These are phyloP conservation scores for Astyanax mexicanus DNA, from an alignment of 2,797 vertebrate species.

Conservation along the genomic window DNA sequence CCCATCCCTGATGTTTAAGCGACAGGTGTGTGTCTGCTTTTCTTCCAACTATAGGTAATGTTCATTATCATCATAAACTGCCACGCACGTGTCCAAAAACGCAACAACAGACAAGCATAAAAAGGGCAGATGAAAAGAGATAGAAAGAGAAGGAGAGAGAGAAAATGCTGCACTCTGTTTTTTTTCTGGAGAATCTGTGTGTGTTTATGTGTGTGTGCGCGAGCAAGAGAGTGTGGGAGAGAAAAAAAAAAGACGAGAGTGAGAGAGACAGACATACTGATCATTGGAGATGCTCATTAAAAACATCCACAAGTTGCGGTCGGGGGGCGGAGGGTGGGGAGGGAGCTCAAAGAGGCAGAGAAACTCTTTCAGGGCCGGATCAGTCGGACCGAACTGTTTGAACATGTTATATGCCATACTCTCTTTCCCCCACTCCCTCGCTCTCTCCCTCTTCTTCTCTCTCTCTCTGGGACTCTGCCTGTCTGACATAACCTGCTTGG, in stretches of 20 bases:
- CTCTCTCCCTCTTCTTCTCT: no score
- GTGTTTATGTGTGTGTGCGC: slow-evolving; percentile 14
- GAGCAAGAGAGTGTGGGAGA: neutral
- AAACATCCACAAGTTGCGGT: slow-evolving; percentile 32
- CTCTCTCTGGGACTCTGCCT: slow-evolving; percentile 14
- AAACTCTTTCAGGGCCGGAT: slow-evolving; percentile 23
- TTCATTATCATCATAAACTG: neutral
- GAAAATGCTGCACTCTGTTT: slow-evolving; percentile 74
- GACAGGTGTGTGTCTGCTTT: neutral
- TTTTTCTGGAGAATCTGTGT: neutral
- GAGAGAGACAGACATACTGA: slow-evolving; percentile 31
- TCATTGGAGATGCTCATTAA: slow-evolving; percentile 31
- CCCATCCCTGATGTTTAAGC: neutral
- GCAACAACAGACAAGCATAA: slow-evolving; percentile 8
- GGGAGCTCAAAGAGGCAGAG: neutral
- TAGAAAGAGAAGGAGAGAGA: neutral
- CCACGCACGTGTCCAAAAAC: neutral
- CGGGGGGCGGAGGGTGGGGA: neutral
- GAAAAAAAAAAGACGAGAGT: slow-evolving; percentile 1
- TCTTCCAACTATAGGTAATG: neutral
- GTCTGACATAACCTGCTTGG: slow-evolving; percentile 38
- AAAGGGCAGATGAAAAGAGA: neutral
- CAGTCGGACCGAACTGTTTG: slow-evolving; percentile 28
- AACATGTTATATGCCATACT: slow-evolving; percentile 9
- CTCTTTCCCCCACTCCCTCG: slow-evolving; percentile 5